Conservation (phyloP, 1,140 invertebrate species). For the Elysia chlorotica region DNA sequence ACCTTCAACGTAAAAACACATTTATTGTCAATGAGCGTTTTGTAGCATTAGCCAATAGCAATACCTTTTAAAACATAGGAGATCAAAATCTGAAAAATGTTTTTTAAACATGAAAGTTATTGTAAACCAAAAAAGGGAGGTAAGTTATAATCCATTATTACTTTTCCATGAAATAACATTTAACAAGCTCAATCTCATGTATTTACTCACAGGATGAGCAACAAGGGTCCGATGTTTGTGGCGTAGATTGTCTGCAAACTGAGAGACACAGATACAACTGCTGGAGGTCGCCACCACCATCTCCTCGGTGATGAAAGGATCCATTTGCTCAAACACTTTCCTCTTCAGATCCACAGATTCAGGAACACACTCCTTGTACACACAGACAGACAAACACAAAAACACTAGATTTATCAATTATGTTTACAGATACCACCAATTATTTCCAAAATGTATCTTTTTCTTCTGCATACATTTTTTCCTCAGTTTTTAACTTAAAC, state of each 20-base stretch:
- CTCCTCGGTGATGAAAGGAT: conserved; percentile 71
- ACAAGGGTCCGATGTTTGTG: conserved; percentile 78
- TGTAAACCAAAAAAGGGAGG: neutral
- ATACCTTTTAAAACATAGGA: too few relatives aligned
- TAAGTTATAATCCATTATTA: neutral
- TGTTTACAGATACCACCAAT: too few relatives aligned
- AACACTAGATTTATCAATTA: too few relatives aligned
- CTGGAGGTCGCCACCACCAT: conserved; percentile 82
- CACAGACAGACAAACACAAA: too few relatives aligned
- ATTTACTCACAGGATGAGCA: conserved; percentile 90
- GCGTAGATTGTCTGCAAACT: conserved; percentile 78
- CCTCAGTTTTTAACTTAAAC: neutral
- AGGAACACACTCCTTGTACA: conserved; percentile 74
- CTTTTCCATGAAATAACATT: neutral
- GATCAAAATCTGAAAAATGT: too few relatives aligned
- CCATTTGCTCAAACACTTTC: conserved; percentile 79
- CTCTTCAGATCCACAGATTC: conserved; percentile 83
- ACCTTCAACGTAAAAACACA: conserved; percentile 68
- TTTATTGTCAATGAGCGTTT: too few relatives aligned
- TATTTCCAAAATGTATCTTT: too few relatives aligned
- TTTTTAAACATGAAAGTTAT: too few relatives aligned
- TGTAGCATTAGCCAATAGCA: too few relatives aligned
- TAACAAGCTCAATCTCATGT: too few relatives aligned
- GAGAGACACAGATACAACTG: conserved; percentile 85
- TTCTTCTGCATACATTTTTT: too few relatives aligned